phyloP scores from a whole-genome alignment of 2,888 invertebrate genomes.

The Tenthredo notha region DNA sequence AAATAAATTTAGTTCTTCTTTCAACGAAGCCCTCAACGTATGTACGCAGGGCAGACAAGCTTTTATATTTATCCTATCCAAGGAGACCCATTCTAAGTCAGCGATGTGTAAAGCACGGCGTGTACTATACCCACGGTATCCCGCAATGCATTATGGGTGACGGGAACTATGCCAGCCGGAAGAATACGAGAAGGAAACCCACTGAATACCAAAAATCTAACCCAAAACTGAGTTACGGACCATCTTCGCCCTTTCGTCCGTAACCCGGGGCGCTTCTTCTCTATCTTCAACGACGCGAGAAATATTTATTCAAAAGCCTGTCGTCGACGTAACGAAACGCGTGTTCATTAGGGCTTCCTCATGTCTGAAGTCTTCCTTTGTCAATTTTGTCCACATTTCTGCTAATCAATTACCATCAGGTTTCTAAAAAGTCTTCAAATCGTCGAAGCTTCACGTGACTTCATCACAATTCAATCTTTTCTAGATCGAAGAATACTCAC shows the following conservation, averaged over 20 bases:
- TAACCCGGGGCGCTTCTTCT: background rate
- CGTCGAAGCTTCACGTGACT: background rate
- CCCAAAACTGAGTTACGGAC: constrained; percentile 48
- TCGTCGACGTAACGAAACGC: constrained; percentile 11
- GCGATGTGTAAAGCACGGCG: constrained; percentile 44
- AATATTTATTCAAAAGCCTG: constrained; percentile 31
- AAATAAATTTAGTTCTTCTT: background rate
- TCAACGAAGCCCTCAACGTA: constrained; percentile 27
- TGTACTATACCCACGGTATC: constrained; percentile 13
- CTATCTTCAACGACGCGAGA: constrained; percentile 26
- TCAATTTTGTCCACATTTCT: background rate
- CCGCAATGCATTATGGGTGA: constrained; percentile 47
- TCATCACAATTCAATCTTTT: background rate
- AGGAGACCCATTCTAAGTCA: constrained; percentile 41
- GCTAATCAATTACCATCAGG: background rate
- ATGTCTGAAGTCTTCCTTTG: background rate
- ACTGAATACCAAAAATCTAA: constrained; percentile 48
- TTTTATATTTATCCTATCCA: constrained; percentile 48
- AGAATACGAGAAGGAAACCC: constrained; percentile 46
- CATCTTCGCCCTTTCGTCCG: background rate
- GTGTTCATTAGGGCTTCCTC: background rate
- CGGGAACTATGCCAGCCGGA: constrained; percentile 47
- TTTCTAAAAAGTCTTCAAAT: background rate
- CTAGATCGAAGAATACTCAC: background rate
- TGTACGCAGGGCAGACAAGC: constrained; percentile 14